These are phyloP conservation scores for Fragum sueziense DNA, from an alignment of 2,888 invertebrate species.

Conservation along the genomic window DNA sequence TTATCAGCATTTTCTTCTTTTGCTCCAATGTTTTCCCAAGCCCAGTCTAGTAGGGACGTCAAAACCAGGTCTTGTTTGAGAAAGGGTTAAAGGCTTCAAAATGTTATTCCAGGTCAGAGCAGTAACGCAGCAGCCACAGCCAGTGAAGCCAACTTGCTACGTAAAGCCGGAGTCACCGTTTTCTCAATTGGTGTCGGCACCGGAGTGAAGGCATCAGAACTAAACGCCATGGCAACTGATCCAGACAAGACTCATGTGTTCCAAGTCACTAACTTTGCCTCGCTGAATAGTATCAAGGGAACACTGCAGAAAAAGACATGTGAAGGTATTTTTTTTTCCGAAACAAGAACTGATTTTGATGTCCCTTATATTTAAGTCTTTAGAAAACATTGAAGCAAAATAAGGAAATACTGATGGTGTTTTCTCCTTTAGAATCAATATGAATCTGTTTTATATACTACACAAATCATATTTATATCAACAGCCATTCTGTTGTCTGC, in stretches of 20 bases:
- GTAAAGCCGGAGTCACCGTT: slow-evolving; percentile 68
- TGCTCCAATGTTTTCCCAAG: too few relatives aligned
- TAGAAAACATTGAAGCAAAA: not conserved
- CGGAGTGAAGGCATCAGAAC: slow-evolving; percentile 62
- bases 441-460: too few relatives aligned
- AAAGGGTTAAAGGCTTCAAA: too few relatives aligned
- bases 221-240: slow-evolving; percentile 73
- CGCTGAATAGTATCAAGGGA: slow-evolving; percentile 69
- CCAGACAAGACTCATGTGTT: slow-evolving; percentile 73
- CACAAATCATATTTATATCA: too few relatives aligned
- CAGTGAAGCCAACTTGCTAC: slow-evolving; percentile 63
- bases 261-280: slow-evolving; percentile 70
- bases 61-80: too few relatives aligned
- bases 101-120: slow-evolving; percentile 63
- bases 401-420: not conserved
- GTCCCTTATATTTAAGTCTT: not conserved
- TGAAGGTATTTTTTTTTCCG: too few relatives aligned
- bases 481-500: too few relatives aligned
- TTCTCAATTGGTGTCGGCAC: slow-evolving; percentile 74
- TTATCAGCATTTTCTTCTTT: too few relatives aligned
- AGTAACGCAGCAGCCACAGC: slow-evolving; percentile 66
- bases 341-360: too few relatives aligned
- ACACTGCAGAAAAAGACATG: slow-evolving; percentile 68
- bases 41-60: too few relatives aligned
- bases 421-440: slow-evolving; percentile 9